Base-by-base conservation (phyloP, 2,888 invertebrate genomes). In the Brachyopa scutellaris region DNA sequence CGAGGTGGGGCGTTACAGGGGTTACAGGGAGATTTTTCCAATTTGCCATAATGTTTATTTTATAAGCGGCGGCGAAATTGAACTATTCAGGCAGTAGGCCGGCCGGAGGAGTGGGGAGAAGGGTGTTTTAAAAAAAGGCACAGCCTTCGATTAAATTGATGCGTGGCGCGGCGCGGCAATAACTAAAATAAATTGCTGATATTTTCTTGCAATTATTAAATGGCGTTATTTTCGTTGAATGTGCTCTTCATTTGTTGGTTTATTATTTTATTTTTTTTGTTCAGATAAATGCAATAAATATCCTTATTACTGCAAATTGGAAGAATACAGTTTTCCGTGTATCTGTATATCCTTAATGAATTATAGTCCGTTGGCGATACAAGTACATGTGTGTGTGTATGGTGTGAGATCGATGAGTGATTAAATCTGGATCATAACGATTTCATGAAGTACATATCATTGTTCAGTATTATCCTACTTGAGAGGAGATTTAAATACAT, bases 41-140 rank as follows among this genome's bases (percentile, higher is more conserved):
- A 82, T 82, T 82, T 82, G 66, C 77, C 64, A 33, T 82, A 66
- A 82, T 82, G 82, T 82, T 82, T 82, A 82, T 82, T 82, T 82
- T 77, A 82, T 72, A 82, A 82, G 82, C 82, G 77, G 42, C 64
- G 53, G 36, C 66, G 29, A 70, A 70, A 70, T 77, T 77, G 70
- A 76, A 76, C 69, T 82, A 77, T 77, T 76, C 82, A 76, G 42
- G 31, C 51, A 29, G 15, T 29, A 42, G 17, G 26, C 26, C 3
- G 26, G 26, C 26, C 6, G 26, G 3, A 5, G 4, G 11, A 13
- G 38, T 8, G 23, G 21, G 31, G 7, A 17, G 17, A 11, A 3
- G n/a, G 11, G n/a, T 5, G 36, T 1, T 11, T n/a, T 11, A n/a
- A 7, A 40, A n/a, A n/a, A n/a, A n/a, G n/a, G n/a, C n/a, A n/a